These are phyloP conservation scores for Blastobasis lacticolella DNA, from an alignment of 2,888 invertebrate genomes.

Conservation along the genomic window DNA sequence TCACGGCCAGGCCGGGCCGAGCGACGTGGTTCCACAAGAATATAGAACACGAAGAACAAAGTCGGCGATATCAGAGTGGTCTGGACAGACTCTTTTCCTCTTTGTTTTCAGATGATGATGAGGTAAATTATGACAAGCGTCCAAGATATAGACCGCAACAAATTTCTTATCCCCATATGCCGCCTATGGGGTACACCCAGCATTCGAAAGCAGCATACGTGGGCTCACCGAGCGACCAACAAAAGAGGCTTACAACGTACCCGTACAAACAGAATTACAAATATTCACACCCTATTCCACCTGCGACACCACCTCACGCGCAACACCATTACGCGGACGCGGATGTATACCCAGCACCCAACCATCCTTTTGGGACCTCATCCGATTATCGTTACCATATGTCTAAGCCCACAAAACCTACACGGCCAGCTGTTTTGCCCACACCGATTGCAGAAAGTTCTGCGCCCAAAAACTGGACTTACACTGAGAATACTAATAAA, in stretches of 20 bases:
- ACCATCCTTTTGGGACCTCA: slow-evolving; percentile 24
- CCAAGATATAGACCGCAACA: slow-evolving; percentile 31
- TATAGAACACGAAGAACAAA: slow-evolving; percentile 34
- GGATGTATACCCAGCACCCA: slow-evolving; percentile 14
- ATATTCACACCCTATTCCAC: slow-evolving; percentile 33
- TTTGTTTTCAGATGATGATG: slow-evolving; percentile 53
- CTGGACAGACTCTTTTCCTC: slow-evolving; percentile 59
- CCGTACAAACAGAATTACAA: slow-evolving; percentile 39
- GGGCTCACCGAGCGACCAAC: slow-evolving; percentile 35
- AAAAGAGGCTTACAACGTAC: slow-evolving; percentile 39
- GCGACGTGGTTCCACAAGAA: slow-evolving; percentile 60
- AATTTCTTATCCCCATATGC: slow-evolving; percentile 16
- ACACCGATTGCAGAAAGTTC: slow-evolving; percentile 30
- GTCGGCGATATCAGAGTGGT: slow-evolving; percentile 32
- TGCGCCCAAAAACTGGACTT: slow-evolving; percentile 28
- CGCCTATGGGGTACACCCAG: slow-evolving; percentile 28
- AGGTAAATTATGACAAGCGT: slow-evolving; percentile 24
- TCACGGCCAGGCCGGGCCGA: slow-evolving; percentile 35
- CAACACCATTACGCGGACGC: slow-evolving; percentile 38
- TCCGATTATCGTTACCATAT: slow-evolving; percentile 35
- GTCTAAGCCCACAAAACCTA: slow-evolving; percentile 41
- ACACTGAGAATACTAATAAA: slow-evolving; percentile 28
- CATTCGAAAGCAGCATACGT: slow-evolving; percentile 42
- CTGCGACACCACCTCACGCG: slow-evolving; percentile 31
- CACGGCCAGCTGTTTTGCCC: slow-evolving; percentile 47